phyloP scores from a whole-genome alignment of 2,113 vertebrate species.

The Felis chaus region DNA sequence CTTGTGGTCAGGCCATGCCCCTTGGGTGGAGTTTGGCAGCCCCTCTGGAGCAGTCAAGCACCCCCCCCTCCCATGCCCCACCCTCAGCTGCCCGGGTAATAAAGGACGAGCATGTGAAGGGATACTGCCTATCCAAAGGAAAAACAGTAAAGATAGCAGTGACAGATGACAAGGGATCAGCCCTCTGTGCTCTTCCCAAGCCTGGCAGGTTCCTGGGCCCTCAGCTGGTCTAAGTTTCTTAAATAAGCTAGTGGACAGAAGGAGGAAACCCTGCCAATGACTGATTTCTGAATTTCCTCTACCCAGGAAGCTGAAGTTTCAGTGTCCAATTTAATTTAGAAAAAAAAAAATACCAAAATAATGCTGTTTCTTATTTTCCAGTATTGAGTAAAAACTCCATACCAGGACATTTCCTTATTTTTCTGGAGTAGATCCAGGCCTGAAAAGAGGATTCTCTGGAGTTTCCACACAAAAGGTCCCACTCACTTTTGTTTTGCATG shows the following conservation, averaged over 20 bases:
- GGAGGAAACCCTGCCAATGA: background rate
- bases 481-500: background rate
- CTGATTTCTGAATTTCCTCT: background rate
- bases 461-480: background rate
- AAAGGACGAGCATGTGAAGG: background rate
- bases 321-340: background rate
- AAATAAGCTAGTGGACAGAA: background rate
- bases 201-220: background rate
- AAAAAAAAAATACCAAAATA: background rate
- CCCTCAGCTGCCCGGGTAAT: too few species aligned
- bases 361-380: background rate
- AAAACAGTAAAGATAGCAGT: background rate
- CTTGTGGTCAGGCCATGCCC: background rate
- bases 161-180: background rate
- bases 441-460: too few species aligned
- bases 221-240: background rate
- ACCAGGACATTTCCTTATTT: background rate
- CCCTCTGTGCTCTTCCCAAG: fast-evolving
- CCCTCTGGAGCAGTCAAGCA: background rate
- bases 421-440: background rate
- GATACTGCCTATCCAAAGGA: fast-evolving
- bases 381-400: background rate
- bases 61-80: background rate
- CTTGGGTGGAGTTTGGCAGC: background rate
- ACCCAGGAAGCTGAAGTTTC: background rate